Percentiles rank a stretch among this genome's conserved stretches.
Evolutionary conservation across 2,888 invertebrate species (phyloP).

Genomic region (Acrobasis suavella): DNA sequence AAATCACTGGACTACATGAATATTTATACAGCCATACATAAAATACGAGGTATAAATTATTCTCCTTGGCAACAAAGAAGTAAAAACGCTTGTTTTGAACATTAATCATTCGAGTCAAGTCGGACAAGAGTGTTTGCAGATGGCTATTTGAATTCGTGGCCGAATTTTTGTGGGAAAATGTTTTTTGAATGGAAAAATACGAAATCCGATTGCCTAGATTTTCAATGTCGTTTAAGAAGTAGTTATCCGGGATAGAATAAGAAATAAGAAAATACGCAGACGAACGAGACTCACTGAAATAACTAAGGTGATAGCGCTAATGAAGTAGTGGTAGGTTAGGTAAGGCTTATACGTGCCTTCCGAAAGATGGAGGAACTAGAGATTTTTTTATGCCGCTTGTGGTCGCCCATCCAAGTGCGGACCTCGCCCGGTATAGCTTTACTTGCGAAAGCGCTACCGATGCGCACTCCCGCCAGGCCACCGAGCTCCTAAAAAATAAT

Average conservation of each 20-base stretch:
- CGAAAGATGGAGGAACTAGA: too few relatives aligned
- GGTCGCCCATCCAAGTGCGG: too few relatives aligned
- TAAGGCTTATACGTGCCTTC: too few relatives aligned
- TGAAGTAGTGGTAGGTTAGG: too few relatives aligned
- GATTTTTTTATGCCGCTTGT: too few relatives aligned
- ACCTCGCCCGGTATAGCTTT: too few relatives aligned
- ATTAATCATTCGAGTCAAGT: conserved; percentile 17
- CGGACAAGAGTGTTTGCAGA: conserved; percentile 3
- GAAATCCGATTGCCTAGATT: neutral
- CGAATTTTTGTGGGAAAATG: neutral
- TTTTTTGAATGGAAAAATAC: neutral
- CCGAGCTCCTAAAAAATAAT: too few relatives aligned
- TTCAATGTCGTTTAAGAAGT: neutral
- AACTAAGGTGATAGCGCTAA: too few relatives aligned
- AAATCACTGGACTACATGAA: conserved; percentile 9
- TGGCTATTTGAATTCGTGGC: conserved; percentile 7
- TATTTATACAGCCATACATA: conserved; percentile 17
- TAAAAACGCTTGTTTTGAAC: conserved; percentile 21
- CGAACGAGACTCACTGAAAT: too few relatives aligned
- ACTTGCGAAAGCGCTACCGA: too few relatives aligned
- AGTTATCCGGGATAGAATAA: neutral
- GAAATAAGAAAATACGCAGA: too few relatives aligned
- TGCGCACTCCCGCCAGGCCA: too few relatives aligned
- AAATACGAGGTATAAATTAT: conserved; percentile 18
- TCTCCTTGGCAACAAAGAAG: conserved; percentile 11